Base-by-base conservation (phyloP, 2,113 vertebrate species). In the Nibea coibor region DNA sequence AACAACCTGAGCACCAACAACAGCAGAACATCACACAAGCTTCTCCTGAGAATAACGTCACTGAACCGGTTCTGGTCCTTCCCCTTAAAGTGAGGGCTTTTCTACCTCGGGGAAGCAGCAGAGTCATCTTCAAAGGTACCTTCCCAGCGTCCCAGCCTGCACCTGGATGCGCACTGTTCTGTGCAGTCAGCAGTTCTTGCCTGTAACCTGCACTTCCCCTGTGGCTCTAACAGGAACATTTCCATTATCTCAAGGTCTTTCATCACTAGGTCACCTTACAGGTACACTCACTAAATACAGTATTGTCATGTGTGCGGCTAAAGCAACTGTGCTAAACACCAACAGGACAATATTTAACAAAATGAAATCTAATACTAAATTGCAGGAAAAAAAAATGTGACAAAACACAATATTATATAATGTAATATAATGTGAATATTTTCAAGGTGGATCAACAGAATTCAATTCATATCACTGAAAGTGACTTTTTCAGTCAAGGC, bases 161-260 rank as follows among this genome's bases (percentile, higher is more conserved):
- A 88, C 84, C 80, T 90, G 89, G 78, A 82, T 35, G 66, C 89
- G 71, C 43, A 39, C 45, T 69, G 70, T 85, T 88, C 54, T 1
- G 22, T 78, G 20, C 57, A 91, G 85, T 89, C 90, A 91, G 89
- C 88, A 90, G 62, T 83, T 88, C 51, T 39, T 61, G 70, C 42
- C 66, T 66, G 85, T 35, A 81, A 81, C 85, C 77, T 66, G 72
- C 56, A 39, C 51, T 45, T 88, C 89, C 86, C 88, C 75, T 10
- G 84, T 74, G 88, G 78, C 63, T 85, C 50, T 11, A 68, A 82
- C 80, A 74, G 87, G 84, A 82, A 88, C 83, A 81, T 76, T 79
- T 83, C 78, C 81, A 81, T 89, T 81, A 88, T 78, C 87, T 83
- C 82, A 91, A 91, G 91, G 84, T 89, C 84, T 80, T 89, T 84